These are phyloP conservation scores for Apodemia duryi DNA, from an alignment of 2,888 invertebrate genomes.

Conservation along the genomic window DNA sequence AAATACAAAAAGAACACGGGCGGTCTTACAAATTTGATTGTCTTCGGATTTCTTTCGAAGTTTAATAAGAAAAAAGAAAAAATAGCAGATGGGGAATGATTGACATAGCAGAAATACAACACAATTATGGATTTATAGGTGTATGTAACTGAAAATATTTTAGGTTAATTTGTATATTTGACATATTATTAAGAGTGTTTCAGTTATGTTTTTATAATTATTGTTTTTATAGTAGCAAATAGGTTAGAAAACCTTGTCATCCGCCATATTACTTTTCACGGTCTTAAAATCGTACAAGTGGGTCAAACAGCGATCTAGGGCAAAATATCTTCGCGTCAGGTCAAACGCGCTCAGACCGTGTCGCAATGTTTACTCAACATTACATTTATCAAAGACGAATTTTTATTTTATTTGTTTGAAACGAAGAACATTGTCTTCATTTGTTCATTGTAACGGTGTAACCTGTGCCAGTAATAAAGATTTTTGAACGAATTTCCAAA, in stretches of 20 bases:
- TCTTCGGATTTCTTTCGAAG: background rate
- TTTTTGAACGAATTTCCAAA: no score
- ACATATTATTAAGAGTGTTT: no score
- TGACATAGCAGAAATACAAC: no score
- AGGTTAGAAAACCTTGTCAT: background rate
- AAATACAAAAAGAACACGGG: conserved; percentile 2
- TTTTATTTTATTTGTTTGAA: background rate
- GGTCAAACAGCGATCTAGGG: conserved; percentile 43
- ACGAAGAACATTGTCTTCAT: background rate
- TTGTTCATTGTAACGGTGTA: background rate
- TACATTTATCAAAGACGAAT: conserved; percentile 15
- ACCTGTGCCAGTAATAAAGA: no score
- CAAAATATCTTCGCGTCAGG: conserved; percentile 42
- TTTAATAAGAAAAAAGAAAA: background rate
- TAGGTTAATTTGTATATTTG: no score
- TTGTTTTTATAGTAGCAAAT: background rate
- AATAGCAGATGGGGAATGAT: no score
- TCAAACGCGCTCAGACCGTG: conserved; percentile 43
- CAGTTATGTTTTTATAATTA: no score
- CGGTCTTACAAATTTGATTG: conserved; percentile 8
- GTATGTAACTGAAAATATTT: no score
- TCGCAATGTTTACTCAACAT: conserved; percentile 34
- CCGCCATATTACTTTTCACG: conserved; percentile 16
- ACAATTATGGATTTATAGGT: no score
- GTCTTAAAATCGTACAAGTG: conserved; percentile 34